These are phyloP conservation scores for Acanthis flammea DNA, from an alignment of 2,797 vertebrate species.

Conservation along the genomic window DNA sequence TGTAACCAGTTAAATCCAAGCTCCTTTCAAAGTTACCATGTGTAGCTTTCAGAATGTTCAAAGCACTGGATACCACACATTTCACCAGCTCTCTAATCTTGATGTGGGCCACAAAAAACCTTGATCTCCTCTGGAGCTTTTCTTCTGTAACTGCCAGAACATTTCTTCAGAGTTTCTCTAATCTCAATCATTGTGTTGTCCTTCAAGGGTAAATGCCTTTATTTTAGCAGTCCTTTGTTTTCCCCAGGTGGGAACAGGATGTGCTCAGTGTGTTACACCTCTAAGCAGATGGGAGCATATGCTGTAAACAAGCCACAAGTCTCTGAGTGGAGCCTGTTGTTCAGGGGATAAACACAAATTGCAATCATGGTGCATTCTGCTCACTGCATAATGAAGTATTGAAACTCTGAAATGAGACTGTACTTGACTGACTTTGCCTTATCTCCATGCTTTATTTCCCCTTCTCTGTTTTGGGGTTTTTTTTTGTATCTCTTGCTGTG, in stretches of 20 bases:
- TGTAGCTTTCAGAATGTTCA: background rate
- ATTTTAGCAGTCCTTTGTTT: conserved; percentile 19
- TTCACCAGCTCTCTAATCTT: conserved; percentile 12
- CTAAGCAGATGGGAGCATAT: background rate
- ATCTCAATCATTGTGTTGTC: background rate
- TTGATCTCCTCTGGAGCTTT: background rate
- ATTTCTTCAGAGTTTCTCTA: background rate
- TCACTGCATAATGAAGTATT: background rate
- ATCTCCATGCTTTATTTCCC: background rate
- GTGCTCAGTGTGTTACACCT: conserved; percentile 16
- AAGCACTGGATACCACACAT: background rate
- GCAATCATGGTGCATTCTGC: background rate
- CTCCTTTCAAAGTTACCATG: background rate
- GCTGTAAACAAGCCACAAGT: background rate
- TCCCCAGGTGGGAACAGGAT: background rate
- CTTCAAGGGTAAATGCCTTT: conserved; percentile 2
- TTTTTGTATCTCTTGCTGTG: background rate
- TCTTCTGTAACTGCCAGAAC: conserved; percentile 15
- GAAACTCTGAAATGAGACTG: conserved; percentile 5
- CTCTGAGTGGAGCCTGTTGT: conserved; percentile 3
- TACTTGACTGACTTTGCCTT: background rate
- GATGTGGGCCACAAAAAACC: background rate
- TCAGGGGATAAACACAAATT: background rate
- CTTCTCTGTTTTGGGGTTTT: background rate
- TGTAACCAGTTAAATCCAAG: conserved; percentile 13